Conservation (phyloP, 1,140 invertebrate genomes). For the Drosophila serrata region DNA sequence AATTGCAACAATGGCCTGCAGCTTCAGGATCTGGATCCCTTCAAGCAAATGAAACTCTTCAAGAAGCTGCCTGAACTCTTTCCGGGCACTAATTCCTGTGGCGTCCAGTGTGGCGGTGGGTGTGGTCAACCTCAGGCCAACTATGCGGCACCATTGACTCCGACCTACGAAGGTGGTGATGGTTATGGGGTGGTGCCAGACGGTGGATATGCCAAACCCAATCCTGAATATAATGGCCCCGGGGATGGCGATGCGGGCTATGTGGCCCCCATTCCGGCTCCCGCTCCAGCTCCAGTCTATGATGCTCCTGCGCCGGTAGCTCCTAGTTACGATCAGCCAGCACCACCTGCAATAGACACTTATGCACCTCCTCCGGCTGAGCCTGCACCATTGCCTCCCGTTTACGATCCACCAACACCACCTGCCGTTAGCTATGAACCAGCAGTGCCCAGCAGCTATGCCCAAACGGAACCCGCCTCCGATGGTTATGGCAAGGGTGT, state of each 20-base stretch:
- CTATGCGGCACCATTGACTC: slow-evolving; percentile 33
- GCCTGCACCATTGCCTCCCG: slow-evolving; percentile 9
- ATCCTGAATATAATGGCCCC: slow-evolving; percentile 56
- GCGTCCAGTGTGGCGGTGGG: slow-evolving; percentile 20
- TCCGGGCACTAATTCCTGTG: slow-evolving; percentile 39
- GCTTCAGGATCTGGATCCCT: slow-evolving; percentile 60
- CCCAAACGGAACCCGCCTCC: background rate
- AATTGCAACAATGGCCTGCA: slow-evolving; percentile 54
- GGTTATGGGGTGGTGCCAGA: slow-evolving; percentile 1
- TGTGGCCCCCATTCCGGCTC: slow-evolving; percentile 23
- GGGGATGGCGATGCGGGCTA: slow-evolving; percentile 69
- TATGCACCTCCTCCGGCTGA: slow-evolving; percentile 14
- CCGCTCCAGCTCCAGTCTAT: slow-evolving; percentile 18
- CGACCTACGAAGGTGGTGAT: slow-evolving; percentile 27
- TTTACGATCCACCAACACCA: slow-evolving; percentile 2
- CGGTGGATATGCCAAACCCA: slow-evolving; percentile 41
- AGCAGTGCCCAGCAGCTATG: slow-evolving; percentile 17
- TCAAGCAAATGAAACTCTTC: slow-evolving; percentile 67
- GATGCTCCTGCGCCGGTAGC: slow-evolving; percentile 21
- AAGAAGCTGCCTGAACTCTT: slow-evolving; percentile 72
- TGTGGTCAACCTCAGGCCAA: slow-evolving; percentile 31
- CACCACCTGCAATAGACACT: background rate
- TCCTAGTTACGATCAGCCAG: slow-evolving; percentile 32
- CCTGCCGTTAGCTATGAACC: slow-evolving; percentile 36
- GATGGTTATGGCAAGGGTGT: slow-evolving; percentile 44